Percentiles rank a stretch among this genome's conserved stretches.
phyloP scores from a whole-genome alignment of 2,797 vertebrate genomes.

The Gallinago solitaria region DNA sequence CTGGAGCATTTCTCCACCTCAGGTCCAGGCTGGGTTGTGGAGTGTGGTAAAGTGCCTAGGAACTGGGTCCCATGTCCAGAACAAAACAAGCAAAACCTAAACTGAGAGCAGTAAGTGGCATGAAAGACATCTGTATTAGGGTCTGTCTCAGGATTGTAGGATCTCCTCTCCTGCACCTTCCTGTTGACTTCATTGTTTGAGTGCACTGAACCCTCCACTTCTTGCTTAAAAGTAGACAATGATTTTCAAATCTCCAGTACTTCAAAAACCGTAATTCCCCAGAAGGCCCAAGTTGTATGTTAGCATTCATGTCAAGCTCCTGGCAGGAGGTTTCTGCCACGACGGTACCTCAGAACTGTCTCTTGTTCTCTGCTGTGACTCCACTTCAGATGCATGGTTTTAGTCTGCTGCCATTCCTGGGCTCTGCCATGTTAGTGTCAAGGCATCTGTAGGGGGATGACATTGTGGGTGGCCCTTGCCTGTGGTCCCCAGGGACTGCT shows the following conservation, averaged over 20 bases:
- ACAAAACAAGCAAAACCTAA: background rate
- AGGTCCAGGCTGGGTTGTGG: background rate
- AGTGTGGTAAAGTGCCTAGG: background rate
- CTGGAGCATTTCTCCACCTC: background rate
- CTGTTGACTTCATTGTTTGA: background rate
- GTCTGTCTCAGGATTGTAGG: background rate
- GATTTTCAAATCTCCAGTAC: background rate
- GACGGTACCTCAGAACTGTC: background rate
- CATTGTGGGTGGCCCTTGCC: background rate
- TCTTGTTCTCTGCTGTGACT: background rate
- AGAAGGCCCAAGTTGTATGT: background rate
- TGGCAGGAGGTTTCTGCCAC: background rate
- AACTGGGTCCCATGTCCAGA: background rate
- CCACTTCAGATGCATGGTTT: background rate
- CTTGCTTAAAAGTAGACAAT: background rate
- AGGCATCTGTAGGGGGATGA: too few species aligned
- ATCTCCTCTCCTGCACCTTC: background rate
- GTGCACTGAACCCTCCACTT: background rate
- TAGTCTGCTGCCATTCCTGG: background rate
- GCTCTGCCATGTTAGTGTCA: rapidly evolving
- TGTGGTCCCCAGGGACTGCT: rapidly evolving
- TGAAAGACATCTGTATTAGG: background rate
- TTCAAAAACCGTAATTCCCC: background rate
- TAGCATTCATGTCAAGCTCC: background rate
- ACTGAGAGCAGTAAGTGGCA: background rate